Evolutionary conservation across 2,888 invertebrate species (phyloP), one percentile per base, ranked within the genome.

Genomic region (Onchidella celtica): DNA sequence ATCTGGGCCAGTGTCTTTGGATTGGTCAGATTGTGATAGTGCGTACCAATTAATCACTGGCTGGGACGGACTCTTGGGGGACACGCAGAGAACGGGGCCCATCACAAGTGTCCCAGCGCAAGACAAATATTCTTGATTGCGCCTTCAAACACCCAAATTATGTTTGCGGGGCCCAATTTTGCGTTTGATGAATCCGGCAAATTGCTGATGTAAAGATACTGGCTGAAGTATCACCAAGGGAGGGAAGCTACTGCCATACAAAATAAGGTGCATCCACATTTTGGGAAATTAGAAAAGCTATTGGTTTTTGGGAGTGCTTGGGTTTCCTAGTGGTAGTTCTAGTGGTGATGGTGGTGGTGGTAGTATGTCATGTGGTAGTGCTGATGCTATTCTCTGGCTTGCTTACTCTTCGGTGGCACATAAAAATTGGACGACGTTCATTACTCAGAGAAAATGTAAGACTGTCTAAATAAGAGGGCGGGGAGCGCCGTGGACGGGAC

Each of bases 161-260:
- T 72, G 34, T 72, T 72, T 34, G 65, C 61, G 3, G 34, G 27
- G 65, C 34, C 72, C 79, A 79, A 79, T 79, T 79, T 72, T 79
- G 47, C 32, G 79, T 79, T 79, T 79, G 79, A 79, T 79, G 79
- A 79, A 79, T 72, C 72, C 79, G 36, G 72, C 47, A 79, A 79
- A 79, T 79, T 79, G 72, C 79, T 79, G 79, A 79, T 79, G 72
- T 79, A 79, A 79, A 63, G 79, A 79, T 79, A 79, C 79, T 47
- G 27, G 32, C 14, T 14, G 55, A 72, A 79, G 79, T 79, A 76
- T 76, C 66, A 63, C 66, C 75, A 65, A 32, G 75, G 75, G 75
- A 76, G 40, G 11, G 27, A 63, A n/a, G 21, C 65, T 65, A 3
- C 29, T 40, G 75, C 55, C 40, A 11, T 65, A 76, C 65, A 36